Base-by-base conservation (phyloP, 2,888 invertebrate genomes). In the Ceraclea dissimilis region DNA sequence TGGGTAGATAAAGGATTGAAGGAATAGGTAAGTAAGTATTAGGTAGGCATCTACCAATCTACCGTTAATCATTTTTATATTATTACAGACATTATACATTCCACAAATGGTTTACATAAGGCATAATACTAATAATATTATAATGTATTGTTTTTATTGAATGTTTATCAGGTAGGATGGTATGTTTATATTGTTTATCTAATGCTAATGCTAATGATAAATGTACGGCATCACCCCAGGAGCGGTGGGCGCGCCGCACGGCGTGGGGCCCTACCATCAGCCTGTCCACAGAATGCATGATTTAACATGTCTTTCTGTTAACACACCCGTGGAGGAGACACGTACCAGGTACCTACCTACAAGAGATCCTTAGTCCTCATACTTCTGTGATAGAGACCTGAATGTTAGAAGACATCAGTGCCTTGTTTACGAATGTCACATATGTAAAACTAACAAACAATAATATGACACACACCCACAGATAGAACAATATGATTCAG, bases 201-300 rank as follows among this genome's bases (percentile, higher is more conserved):
- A n/a, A n/a, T n/a, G n/a, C n/a, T n/a, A n/a, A n/a, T 19, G 26
- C n/a, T 49, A 49, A 52, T 52, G 52, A 52, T 52, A 46, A 46
- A 52, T 52, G 22, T 16, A 22, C 31, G 31, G 44, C 52, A 31
- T 52, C 52, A 52, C 52, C 52, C 52, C 52, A 39, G 52, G 46
- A 46, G 52, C 52, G 46, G 47, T 52, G 52, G 52, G 52, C 46
- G 52, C 22, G 52, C 22, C 47, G 26, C 52, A 26, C 46, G 46
- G 52, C 52, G 52, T 46, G 52, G 44, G 51, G 44, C 46, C 46
- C 46, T 16, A 49, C 4, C 49, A 49, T 49, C 20, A 26, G 22
- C 49, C 49, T 49, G 49, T 49, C 49, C 26, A 16, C 49, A 49
- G 49, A 49, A 49, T 49, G 16, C 22, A 22, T 49, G 22, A 49